Conservation (phyloP, 2,888 invertebrate species). For the Lochmaea capreae region DNA sequence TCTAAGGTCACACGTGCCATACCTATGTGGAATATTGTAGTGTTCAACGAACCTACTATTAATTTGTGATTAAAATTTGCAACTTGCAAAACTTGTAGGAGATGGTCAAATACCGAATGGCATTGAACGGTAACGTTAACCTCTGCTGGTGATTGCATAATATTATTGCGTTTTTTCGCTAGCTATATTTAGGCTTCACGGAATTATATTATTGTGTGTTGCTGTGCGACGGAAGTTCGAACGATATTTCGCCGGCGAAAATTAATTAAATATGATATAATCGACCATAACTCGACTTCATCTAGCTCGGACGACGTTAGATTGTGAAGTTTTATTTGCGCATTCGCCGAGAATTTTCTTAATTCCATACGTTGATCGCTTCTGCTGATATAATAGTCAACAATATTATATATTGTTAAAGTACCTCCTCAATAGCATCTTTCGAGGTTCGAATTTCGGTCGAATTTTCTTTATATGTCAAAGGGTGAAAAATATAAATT, state of each 20-base stretch:
- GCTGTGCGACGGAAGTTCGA: slow-evolving; percentile 1
- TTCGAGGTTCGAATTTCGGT: no score
- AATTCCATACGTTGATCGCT: no score
- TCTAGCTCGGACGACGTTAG: background rate
- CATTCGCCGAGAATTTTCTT: no score
- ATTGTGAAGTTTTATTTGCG: background rate
- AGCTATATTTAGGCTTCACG: slow-evolving; percentile 38
- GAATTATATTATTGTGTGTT: slow-evolving; percentile 5
- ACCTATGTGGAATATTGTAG: slow-evolving; percentile 37
- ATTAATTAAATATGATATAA: background rate
- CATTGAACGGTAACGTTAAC: slow-evolving; percentile 56
- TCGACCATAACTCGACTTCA: background rate
- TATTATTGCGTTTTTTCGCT: slow-evolving; percentile 53
- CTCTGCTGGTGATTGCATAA: slow-evolving; percentile 56
- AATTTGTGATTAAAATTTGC: slow-evolving; percentile 46
- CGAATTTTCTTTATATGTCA: no score
- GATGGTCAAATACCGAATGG: slow-evolving; percentile 39
- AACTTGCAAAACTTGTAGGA: slow-evolving; percentile 50
- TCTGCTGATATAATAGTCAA: no score
- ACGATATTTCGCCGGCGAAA: background rate
- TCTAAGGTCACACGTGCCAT: slow-evolving; percentile 39
- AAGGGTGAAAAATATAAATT: no score
- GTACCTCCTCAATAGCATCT: no score
- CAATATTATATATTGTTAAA: no score
- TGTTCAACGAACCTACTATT: slow-evolving; percentile 46